Evolutionary conservation across 2,797 vertebrate species (phyloP).

Genomic region (Sphenodon punctatus): DNA sequence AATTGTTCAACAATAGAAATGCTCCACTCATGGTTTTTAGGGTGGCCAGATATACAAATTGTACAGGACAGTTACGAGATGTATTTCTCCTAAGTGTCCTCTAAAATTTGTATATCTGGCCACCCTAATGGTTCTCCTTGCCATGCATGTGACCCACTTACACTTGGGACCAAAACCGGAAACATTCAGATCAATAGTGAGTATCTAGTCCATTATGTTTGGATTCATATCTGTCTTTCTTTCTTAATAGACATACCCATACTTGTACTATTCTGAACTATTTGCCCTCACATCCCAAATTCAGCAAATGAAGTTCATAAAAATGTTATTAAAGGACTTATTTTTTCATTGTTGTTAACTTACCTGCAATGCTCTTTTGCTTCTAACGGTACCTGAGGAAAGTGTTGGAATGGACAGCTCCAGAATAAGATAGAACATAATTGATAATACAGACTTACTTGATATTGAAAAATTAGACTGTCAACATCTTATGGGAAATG

Average conservation of each 20-base stretch:
- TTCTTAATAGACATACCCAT: background rate
- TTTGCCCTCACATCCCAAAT: conserved; percentile 22
- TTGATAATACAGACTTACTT: conserved; percentile 61
- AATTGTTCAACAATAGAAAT: too few relatives aligned
- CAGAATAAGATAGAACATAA: conserved; percentile 61
- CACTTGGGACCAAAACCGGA: background rate
- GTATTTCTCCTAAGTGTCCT: too few relatives aligned
- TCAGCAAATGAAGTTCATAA: conserved; percentile 50
- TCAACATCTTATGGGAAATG: conserved; percentile 60
- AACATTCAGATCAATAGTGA: background rate
- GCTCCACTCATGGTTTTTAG: too few relatives aligned
- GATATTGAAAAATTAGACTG: conserved; percentile 70
- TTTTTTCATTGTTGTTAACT: conserved; percentile 44
- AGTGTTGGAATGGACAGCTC: conserved; percentile 55
- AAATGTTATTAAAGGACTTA: conserved; percentile 53
- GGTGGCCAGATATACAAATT: too few relatives aligned
- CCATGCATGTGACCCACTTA: background rate
- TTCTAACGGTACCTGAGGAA: conserved; percentile 40
- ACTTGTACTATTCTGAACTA: conserved; percentile 23
- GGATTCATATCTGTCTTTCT: background rate
- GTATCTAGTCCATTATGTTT: background rate
- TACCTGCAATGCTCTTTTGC: conserved; percentile 39
- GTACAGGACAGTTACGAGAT: too few relatives aligned
- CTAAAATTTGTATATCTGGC: too few relatives aligned
- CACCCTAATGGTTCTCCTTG: background rate